Evolutionary conservation across 2,797 vertebrate species (phyloP).

Genomic region (Lithobates pipiens): DNA sequence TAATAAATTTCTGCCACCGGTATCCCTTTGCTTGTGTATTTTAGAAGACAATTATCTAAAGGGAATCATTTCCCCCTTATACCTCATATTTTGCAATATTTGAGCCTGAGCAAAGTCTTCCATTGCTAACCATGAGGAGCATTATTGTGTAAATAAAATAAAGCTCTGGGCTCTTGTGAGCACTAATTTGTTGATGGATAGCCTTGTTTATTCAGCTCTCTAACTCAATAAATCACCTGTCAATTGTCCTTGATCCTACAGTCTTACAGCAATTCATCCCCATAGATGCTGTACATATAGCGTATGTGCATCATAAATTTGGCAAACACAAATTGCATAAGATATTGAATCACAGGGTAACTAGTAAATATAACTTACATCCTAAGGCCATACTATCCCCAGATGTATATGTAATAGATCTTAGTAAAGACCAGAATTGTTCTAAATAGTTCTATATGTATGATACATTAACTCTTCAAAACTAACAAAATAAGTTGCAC

Average conservation of each 20-base stretch:
- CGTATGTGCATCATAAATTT: neutral
- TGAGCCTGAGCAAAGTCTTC: conserved; percentile 20
- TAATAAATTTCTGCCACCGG: neutral
- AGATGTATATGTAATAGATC: no score
- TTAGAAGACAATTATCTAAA: conserved; percentile 1
- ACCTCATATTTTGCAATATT: conserved; percentile 21
- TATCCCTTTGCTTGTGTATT: conserved; percentile 8
- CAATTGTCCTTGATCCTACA: conserved; percentile 22
- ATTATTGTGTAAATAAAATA: conserved; percentile 50
- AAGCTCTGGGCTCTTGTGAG: conserved; percentile 32
- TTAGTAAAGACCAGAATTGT: no score
- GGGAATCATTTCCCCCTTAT: conserved; percentile 37
- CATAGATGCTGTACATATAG: neutral
- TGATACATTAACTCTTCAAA: no score
- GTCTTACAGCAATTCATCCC: conserved; percentile 1
- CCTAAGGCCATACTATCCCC: neutral
- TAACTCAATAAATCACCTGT: conserved; percentile 53
- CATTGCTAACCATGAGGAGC: conserved; percentile 40
- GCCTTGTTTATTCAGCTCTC: conserved; percentile 51
- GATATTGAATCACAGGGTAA: neutral
- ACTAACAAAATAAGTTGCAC: no score
- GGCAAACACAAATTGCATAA: neutral
- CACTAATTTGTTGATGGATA: conserved; percentile 55
- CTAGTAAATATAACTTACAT: neutral
- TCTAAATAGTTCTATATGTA: no score